phyloP scores from a whole-genome alignment of 2,113 vertebrate genomes.

The Myrmecophaga tridactyla region DNA sequence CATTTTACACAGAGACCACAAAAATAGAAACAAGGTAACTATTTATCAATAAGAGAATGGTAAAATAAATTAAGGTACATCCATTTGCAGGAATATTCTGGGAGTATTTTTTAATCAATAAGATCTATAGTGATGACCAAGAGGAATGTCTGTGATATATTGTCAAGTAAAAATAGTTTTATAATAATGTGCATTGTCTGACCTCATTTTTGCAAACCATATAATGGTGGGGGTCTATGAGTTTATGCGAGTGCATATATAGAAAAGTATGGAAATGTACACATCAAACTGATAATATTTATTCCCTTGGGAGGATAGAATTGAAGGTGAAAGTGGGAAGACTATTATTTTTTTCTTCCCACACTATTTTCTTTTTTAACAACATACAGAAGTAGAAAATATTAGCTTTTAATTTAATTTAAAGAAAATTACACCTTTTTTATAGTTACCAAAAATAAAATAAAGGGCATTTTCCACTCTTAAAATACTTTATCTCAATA shows the following conservation, averaged over 20 bases:
- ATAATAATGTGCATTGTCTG: slow-evolving; percentile 2
- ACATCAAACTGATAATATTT: slow-evolving; percentile 9
- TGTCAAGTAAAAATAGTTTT: slow-evolving; percentile 15
- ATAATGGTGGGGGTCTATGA: not conserved
- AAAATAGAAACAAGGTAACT: not conserved
- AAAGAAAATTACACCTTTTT: not conserved
- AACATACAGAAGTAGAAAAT: slow-evolving; percentile 6
- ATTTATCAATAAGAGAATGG: not conserved
- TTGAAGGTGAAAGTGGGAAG: not conserved
- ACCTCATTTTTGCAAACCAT: slow-evolving; percentile 29
- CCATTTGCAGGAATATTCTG: not conserved
- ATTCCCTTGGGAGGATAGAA: not conserved
- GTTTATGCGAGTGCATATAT: not conserved
- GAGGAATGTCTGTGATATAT: not conserved
- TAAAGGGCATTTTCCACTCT: slow-evolving; percentile 5
- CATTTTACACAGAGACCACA: not conserved
- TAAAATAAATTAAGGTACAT: not conserved
- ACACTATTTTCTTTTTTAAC: slow-evolving; percentile 5
- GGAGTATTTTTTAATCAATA: not conserved
- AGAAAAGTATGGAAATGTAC: not conserved
- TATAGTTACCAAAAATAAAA: slow-evolving; percentile 31
- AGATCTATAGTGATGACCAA: not conserved
- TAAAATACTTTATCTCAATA: slow-evolving; percentile 29
- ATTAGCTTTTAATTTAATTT: not conserved
- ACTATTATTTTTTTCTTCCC: not conserved